Conservation (phyloP, 1,140 invertebrate genomes). For the Cecropterus lyciades region DNA sequence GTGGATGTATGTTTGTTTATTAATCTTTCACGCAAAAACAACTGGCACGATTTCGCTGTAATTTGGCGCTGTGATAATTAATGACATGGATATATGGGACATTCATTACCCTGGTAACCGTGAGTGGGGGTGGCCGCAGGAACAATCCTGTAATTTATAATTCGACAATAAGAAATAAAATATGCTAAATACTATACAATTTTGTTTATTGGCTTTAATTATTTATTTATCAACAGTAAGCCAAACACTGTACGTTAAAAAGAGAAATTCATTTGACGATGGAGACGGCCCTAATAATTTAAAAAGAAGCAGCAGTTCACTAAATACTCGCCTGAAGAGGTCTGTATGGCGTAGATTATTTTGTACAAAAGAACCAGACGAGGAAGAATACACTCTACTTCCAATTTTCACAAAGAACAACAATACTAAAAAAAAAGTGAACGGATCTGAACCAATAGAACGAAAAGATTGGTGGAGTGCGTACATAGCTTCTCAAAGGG, state of each 20-base stretch:
- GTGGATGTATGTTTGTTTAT: not conserved
- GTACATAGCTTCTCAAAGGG: constrained; percentile 88
- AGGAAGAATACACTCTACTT: constrained; percentile 61
- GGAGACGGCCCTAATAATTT: not conserved
- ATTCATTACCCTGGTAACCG: too few relatives aligned
- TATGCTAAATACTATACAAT: too few relatives aligned
- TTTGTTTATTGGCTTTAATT: too few relatives aligned
- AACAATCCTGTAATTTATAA: too few relatives aligned
- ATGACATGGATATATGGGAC: too few relatives aligned
- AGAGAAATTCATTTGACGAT: constrained; percentile 31
- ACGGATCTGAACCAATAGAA: constrained; percentile 75
- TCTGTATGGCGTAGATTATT: constrained; percentile 50
- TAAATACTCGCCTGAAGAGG: constrained; percentile 27
- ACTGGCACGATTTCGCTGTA: too few relatives aligned
- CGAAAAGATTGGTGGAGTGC: constrained; percentile 91
- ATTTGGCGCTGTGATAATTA: too few relatives aligned
- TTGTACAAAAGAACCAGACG: constrained; percentile 44
- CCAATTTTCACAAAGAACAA: constrained; percentile 50
- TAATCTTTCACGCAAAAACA: too few relatives aligned
- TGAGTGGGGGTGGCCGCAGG: too few relatives aligned
- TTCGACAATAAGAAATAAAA: too few relatives aligned
- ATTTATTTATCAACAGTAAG: constrained; percentile 46
- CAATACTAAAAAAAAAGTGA: constrained; percentile 38
- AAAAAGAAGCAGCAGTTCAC: constrained; percentile 2
- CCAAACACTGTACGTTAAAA: constrained; percentile 43